Base-by-base conservation (phyloP, 2,113 vertebrate species). In the Nibea coibor region DNA sequence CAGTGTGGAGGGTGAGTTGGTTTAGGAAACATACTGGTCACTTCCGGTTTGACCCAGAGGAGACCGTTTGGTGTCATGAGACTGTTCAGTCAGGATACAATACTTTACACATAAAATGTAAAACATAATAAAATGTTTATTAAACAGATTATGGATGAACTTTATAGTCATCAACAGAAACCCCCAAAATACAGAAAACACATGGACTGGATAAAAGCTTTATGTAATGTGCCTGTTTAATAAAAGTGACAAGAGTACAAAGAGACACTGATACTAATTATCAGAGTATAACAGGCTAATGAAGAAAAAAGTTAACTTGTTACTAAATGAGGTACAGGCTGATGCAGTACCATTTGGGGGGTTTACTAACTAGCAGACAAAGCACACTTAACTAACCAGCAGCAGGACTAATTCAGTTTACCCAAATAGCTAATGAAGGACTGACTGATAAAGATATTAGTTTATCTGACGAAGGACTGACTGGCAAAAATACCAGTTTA, bases 1-100 rank as follows among this genome's bases (percentile, higher is more conserved):
- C 84, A 72, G 75, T 59, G 62, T 75, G 73, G 57, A 81, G 82
- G 66, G 54, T 58, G 63, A 78, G 31, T 61, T 79, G 75, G 63
- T 72, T 67, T 48, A 62, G 83, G 80, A 81, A 88, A 88, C 80
- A 85, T 89, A 84, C 79, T 81, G 78, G 79, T 81, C 89, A 87
- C 84, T 92, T 90, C 89, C 87, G 89, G 88, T 88, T 53, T 48
- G 75, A 84, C 74, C 56, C 48, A 80, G 59, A 70, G 68, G 59
- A 81, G 43, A 57, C 22, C 66, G 67, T 54, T 76, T 77, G 53
- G 14, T 22, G 58, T 42, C 19, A 75, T 58, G 16, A 68, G 81
- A 24, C 53, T 24, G n/a, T 71, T 81, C 50, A 57, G 75, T 53
- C 22, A 20, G 35, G 45, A n/a, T 4, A 19, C 0, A 71, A 10